Base-by-base conservation (phyloP, 2,888 invertebrate species). In the Osmoderma eremita region DNA sequence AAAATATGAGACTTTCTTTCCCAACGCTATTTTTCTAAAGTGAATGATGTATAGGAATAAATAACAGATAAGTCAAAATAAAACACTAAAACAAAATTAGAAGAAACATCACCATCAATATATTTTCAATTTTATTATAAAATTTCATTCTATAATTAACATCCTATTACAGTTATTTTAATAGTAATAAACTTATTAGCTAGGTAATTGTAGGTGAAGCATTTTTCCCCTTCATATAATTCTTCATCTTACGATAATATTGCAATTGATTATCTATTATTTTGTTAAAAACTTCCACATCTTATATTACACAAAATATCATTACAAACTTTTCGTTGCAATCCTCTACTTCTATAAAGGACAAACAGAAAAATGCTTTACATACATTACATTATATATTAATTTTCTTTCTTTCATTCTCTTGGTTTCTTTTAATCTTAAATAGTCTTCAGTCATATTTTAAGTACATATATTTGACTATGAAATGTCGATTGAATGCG, bases 131-230 rank as follows among this genome's bases (percentile, higher is more conserved):
- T 63, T 63, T 65, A 58, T 58, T 58, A 58, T 49, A 65, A 58
- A 58, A 39, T 65, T 39, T 24, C 49, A 39, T 67, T 56, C 63
- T 67, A 62, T 63, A 63, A 67, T 42, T 64, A 63, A 67, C 63
- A 67, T 64, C 49, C 56, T 64, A 67, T 62, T 48, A 49, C 49
- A 51, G 38, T 56, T 41, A 58, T 36, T 64, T 8, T 30, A 30
- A 30, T 30, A 30, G 30, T 30, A 30, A 30, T 30, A 30, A 30
- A 24, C 56, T 58, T 67, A 49, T 64, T 54, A 39, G 13, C 67
- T 56, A 58, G 12, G 48, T 54, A 63, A 17, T 36, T 36, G 15
- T 58, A 58, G 18, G 49, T 65, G 15, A 58, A 36, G 50, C 30
- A 45, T 36, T 50, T 49, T 49, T 49, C 49, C 36, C 18, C 22